A percentile compares a stretch with the other conserved stretches of the same genome.
These are phyloP conservation scores for Sylvicola fuscatus DNA, from an alignment of 2,888 invertebrate genomes.

Conservation along the genomic window DNA sequence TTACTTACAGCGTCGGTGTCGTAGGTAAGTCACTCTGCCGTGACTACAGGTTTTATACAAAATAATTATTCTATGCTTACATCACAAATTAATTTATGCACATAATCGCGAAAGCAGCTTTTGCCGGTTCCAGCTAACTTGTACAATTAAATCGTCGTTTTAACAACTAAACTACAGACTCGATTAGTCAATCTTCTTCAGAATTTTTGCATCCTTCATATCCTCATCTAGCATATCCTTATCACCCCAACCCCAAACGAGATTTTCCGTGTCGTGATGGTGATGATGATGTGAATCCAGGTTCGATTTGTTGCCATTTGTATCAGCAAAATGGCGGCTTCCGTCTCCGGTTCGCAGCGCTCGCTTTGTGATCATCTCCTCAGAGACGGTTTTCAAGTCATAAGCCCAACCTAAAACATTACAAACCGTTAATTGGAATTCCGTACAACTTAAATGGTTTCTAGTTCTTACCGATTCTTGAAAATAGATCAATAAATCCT, in stretches of 20 bases:
- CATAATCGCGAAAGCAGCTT: too few relatives aligned
- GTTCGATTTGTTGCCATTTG: conserved; percentile 13
- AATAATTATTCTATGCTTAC: too few relatives aligned
- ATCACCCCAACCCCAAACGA: conserved; percentile 71
- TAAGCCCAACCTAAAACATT: conserved; percentile 52
- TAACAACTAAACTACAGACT: too few relatives aligned
- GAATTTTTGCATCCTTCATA: conserved; percentile 26
- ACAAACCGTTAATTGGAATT: conserved; percentile 1
- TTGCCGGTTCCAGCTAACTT: too few relatives aligned
- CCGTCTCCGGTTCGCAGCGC: conserved; percentile 57
- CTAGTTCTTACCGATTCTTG: conserved; percentile 36
- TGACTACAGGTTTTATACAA: too few relatives aligned
- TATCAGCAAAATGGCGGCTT: conserved; percentile 23
- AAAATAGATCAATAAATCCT: conserved; percentile 42
- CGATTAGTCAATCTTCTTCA: conserved; percentile 17
- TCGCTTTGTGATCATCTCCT: conserved; percentile 46
- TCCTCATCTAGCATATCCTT: conserved; percentile 51
- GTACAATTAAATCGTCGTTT: too few relatives aligned
- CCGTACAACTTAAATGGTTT: neutral
- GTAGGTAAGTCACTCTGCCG: too few relatives aligned
- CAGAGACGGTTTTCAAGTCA: conserved; percentile 59
- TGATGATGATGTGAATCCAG: conserved; percentile 20
- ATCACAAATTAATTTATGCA: too few relatives aligned
- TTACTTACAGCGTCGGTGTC: too few relatives aligned
- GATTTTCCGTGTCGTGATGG: conserved; percentile 29